phyloP scores from a whole-genome alignment of 2,113 vertebrate genomes.

The Athene cunicularia region DNA sequence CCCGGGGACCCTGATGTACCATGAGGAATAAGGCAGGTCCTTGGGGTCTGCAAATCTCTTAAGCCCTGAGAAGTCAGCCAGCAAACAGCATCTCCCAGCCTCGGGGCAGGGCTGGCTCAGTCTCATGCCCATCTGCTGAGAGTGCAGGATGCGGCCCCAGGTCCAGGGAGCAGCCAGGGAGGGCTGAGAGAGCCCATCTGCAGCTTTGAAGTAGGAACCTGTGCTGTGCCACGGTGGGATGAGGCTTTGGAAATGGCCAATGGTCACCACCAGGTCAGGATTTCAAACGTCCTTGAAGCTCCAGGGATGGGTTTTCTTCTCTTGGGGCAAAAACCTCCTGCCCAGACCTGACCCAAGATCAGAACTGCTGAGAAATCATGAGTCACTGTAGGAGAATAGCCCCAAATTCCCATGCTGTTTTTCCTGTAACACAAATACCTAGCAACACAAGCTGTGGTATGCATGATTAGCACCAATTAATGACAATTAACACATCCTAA shows the following conservation, averaged over 20 bases:
- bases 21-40: not conserved
- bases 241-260: not conserved
- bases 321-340: not conserved
- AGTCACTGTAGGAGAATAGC: not conserved
- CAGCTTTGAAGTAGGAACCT: not conserved
- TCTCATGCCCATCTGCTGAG: not conserved
- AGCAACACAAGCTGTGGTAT: too few relatives aligned
- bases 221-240: not conserved
- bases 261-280: not conserved
- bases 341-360: not conserved
- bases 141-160: not conserved
- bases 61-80: not conserved
- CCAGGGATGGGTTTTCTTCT: not conserved
- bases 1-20: not conserved
- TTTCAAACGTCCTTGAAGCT: not conserved
- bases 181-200: too few relatives aligned
- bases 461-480: not conserved
- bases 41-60: not conserved
- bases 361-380: not conserved
- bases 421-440: not conserved
- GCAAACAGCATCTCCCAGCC: not conserved
- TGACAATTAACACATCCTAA: not conserved
- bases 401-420: not conserved
- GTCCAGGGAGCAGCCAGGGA: not conserved
- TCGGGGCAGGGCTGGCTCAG: fast-evolving